Evolutionary conservation across 1,140 invertebrate species (phyloP).

Genomic region (Delia radicum): DNA sequence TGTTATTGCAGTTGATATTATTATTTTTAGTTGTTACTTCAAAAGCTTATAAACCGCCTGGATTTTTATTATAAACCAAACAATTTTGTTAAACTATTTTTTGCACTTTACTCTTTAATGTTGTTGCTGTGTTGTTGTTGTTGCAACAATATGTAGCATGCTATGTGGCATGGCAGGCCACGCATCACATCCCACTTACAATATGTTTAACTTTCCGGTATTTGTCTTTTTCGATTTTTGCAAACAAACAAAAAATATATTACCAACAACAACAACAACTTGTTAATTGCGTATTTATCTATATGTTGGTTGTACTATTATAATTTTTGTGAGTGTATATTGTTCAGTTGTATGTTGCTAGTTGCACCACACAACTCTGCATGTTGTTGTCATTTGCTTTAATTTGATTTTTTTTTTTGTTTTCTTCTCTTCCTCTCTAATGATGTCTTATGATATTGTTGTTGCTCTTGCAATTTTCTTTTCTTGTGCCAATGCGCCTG

Average conservation of each 20-base stretch:
- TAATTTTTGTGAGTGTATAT: neutral
- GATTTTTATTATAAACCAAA: neutral
- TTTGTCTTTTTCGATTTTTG: slow-evolving; percentile 8
- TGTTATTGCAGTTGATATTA: neutral
- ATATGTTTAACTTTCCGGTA: slow-evolving; percentile 15
- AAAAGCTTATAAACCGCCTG: slow-evolving; percentile 10
- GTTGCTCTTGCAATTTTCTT: slow-evolving; percentile 4
- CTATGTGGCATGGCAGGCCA: neutral
- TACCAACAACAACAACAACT: neutral
- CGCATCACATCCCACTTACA: slow-evolving; percentile 18
- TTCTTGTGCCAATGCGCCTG: slow-evolving; percentile 8
- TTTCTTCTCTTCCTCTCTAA: neutral
- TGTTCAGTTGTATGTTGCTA: neutral
- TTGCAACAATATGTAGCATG: neutral
- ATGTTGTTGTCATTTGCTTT: slow-evolving; percentile 23
- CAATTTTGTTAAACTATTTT: slow-evolving; percentile 14
- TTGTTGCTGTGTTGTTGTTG: neutral
- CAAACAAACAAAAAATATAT: too few relatives aligned
- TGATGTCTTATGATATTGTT: slow-evolving; percentile 8
- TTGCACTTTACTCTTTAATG: slow-evolving; percentile 17
- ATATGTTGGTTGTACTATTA: neutral
- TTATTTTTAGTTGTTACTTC: slow-evolving; percentile 8
- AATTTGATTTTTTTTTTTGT: slow-evolving; percentile 17
- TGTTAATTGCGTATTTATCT: slow-evolving; percentile 4
- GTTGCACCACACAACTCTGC: slow-evolving; percentile 16